Evolutionary conservation across 2,888 invertebrate species (phyloP), one percentile per base, ranked within the genome.

Genomic region (Epirrita christyi): DNA sequence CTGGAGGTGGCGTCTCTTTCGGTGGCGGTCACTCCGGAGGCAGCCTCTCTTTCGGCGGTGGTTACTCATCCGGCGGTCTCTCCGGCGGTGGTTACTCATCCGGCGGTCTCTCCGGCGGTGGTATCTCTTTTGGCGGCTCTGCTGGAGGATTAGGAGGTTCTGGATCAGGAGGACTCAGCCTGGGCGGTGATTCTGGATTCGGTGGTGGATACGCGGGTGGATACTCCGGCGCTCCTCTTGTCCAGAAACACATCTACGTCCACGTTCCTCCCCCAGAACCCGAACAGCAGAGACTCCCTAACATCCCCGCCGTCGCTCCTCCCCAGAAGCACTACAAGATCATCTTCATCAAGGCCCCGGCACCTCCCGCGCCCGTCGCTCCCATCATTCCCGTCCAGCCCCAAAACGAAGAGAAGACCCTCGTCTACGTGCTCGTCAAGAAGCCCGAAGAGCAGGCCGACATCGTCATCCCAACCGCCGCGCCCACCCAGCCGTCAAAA

Each of bases 321-420:
- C 93, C 97, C 44, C 97, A 97, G 87, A 97, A 97, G 77, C 97
- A 97, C 86, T 97, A 97, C 94, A 97, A 97, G 83, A 97, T 97
- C 84, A 97, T 97, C 91, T 97, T 97, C 94, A 97, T 97, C 89
- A 97, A 97, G 93, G 97, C 97, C 54, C 97, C 97, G 75, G 94
- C 97, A 71, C 94, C 96, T 61, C 96, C 96, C 61, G 94, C 96
- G 61, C 96, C 96, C 59, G 95, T 95, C 64, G 96, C 95, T 0
- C 97, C 97, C 65, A 94, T 96, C 64, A 96, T 97, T 67, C 96
- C 97, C 29, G 85, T 95, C 32, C 95, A 96, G 81, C 94, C 95
- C 60, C 96, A 96, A 81, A 96, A 97, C 85, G 96, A 96, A 89
- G 96, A 96, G 85, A 97, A 97, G 93, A 97, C 97, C 51, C 93